Conservation (phyloP, 2,797 vertebrate species). For the Acipenser oxyrinchus region DNA sequence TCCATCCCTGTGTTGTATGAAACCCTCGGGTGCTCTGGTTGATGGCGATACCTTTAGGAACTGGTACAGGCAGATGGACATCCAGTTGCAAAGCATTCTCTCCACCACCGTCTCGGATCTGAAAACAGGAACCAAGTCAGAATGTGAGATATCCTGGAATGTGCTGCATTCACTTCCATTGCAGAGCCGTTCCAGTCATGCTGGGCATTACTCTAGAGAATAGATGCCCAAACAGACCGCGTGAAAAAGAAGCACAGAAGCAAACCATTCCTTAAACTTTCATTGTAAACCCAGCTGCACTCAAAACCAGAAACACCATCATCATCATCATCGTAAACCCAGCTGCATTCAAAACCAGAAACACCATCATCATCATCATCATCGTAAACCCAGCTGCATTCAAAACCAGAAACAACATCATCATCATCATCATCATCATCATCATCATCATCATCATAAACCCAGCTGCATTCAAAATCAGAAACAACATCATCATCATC, state of each 20-base stretch:
- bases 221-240: conserved; percentile 28
- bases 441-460: too few species aligned
- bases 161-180: neutral
- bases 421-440: too few species aligned
- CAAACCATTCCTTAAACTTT: conserved; percentile 38
- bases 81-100: conserved; percentile 97
- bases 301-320: too few species aligned
- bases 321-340: too few species aligned
- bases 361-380: too few species aligned
- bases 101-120: conserved; percentile 97
- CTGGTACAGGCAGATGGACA: conserved; percentile 98
- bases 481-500: too few species aligned
- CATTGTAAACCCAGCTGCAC: conserved; percentile 31
- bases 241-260: conserved; percentile 39
- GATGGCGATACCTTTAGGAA: conserved; percentile 77
- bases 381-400: too few species aligned
- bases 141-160: neutral
- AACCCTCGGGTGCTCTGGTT: too few species aligned
- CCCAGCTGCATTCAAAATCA: too few species aligned
- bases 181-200: conserved; percentile 30
- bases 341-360: too few species aligned
- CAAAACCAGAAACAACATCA: too few species aligned
- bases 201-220: conserved; percentile 26
- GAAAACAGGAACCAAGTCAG: conserved; percentile 18
- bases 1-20: too few species aligned